These are phyloP conservation scores for Argyra leucocephala DNA, from an alignment of 2,888 invertebrate species.

Conservation along the genomic window DNA sequence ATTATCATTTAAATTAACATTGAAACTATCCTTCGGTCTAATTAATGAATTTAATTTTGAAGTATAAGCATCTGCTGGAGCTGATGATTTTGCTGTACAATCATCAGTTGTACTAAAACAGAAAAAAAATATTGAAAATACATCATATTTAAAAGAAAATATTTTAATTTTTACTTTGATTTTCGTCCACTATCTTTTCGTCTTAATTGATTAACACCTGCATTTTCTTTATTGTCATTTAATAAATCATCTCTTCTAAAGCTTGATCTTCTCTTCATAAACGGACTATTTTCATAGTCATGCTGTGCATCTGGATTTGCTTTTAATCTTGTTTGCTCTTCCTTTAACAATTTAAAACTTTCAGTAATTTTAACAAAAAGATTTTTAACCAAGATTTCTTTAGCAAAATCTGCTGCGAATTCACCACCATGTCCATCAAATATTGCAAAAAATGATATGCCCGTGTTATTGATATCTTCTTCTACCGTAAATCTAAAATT, in stretches of 20 bases:
- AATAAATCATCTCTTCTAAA: slow-evolving; percentile 28
- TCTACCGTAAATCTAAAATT: slow-evolving; percentile 62
- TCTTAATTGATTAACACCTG: slow-evolving; percentile 23
- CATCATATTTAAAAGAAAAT: slow-evolving; percentile 26
- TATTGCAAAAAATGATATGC: slow-evolving; percentile 79
- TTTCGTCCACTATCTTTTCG: slow-evolving; percentile 40
- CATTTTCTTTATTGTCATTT: slow-evolving; percentile 36
- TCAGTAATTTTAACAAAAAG: slow-evolving; percentile 67
- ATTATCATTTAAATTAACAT: slow-evolving; percentile 28
- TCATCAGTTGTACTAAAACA: slow-evolving; percentile 51
- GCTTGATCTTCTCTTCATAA: slow-evolving; percentile 34
- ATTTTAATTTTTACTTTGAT: slow-evolving; percentile 17
- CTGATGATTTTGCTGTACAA: slow-evolving; percentile 49
- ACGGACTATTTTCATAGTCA: slow-evolving; percentile 32
- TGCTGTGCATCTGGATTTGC: not conserved
- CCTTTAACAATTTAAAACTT: slow-evolving; percentile 58
- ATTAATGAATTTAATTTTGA: slow-evolving; percentile 39
- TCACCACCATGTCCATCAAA: slow-evolving; percentile 95
- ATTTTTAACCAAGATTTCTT: slow-evolving; percentile 75
- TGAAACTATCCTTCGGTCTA: slow-evolving; percentile 29
- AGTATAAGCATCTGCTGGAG: slow-evolving; percentile 37
- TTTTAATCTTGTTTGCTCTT: slow-evolving; percentile 35
- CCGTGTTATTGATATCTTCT: slow-evolving; percentile 69
- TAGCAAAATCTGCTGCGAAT: slow-evolving; percentile 86
- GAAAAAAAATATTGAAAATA: slow-evolving; percentile 9